Base-by-base conservation (phyloP, 2,113 vertebrate species). In the Misgurnus anguillicaudatus region DNA sequence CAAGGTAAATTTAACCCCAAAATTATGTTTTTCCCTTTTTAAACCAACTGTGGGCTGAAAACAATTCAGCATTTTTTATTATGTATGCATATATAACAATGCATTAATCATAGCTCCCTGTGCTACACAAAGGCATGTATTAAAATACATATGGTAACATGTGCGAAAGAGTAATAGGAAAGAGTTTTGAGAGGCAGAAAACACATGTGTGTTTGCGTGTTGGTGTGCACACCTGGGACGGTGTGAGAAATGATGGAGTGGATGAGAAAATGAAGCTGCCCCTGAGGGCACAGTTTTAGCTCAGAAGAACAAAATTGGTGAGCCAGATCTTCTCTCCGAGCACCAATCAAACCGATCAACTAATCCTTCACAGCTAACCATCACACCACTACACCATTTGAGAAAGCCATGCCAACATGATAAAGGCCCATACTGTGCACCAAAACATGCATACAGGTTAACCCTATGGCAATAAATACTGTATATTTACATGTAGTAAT, bases 221-320 rank as follows among this genome's bases (percentile, higher is more conserved):
- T 17, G 41, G 65, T 55, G 61, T 21, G 47, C 31, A 55, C 65
- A 62, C 19, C 58, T 72, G 75, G 48, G 69, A 53, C 55, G 17
- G 55, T 67, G 42, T 39, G 64, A 53, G 64, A 70, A 60, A 79
- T 79, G 79, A 77, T 69, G 45, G 21, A 41, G 57, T 45, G 53
- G 38, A 65, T 72, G 67, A 77, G 82, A 71, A 80, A 75, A 77
- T 60, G 66, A 9, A 70, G 41, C 13, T 66, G 65, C 14, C 31
- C 51, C 78, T 80, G 53, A 77, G 53, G 61, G 53, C 66, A 31
- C 62, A 48, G 62, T 62, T 68, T 73, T 55, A 48, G 73, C 36
- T 67, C 74, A 73, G 68, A 72, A 77, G 74, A 73, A 73, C 60
- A 42, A 67, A 67, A 76, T 72, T 63, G 19, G 45, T 82, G 45